Conservation (phyloP, 2,888 invertebrate genomes). For the Dugesia japonica region DNA sequence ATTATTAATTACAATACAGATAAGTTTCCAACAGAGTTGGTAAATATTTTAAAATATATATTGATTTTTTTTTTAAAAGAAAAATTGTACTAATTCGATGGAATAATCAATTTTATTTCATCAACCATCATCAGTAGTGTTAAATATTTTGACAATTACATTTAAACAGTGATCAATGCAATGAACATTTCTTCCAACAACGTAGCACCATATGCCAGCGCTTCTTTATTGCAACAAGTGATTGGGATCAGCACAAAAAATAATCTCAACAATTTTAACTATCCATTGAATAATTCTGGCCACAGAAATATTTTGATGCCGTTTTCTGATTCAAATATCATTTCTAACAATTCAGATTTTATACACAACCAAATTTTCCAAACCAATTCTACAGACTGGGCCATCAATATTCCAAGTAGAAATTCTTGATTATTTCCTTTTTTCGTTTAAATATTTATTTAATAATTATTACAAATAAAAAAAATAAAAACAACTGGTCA, state of each 20-base stretch:
- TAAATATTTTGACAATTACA: no score
- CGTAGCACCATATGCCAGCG: conserved; percentile 31
- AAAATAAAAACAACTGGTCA: no score
- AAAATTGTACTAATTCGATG: no score
- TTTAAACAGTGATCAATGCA: neutral
- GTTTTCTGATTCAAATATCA: conserved; percentile 6
- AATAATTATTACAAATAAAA: no score
- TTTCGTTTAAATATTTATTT: no score
- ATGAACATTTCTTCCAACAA: conserved; percentile 8
- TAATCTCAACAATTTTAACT: neutral
- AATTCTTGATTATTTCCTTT: neutral
- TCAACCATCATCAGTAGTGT: no score
- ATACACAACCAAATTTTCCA: neutral
- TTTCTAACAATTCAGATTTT: neutral
- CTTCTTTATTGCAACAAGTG: conserved; percentile 28
- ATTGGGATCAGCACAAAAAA: conserved; percentile 21
- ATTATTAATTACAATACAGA: no score
- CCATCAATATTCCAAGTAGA: conserved; percentile 14
- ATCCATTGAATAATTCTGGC: neutral
- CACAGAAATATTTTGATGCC: conserved; percentile 9
- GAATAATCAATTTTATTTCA: no score
- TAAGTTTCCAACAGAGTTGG: no score
- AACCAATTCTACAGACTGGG: neutral
- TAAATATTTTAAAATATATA: no score
- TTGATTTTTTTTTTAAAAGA: no score